phyloP scores from a whole-genome alignment of 2,888 invertebrate species.

The Lacanobia oleracea region DNA sequence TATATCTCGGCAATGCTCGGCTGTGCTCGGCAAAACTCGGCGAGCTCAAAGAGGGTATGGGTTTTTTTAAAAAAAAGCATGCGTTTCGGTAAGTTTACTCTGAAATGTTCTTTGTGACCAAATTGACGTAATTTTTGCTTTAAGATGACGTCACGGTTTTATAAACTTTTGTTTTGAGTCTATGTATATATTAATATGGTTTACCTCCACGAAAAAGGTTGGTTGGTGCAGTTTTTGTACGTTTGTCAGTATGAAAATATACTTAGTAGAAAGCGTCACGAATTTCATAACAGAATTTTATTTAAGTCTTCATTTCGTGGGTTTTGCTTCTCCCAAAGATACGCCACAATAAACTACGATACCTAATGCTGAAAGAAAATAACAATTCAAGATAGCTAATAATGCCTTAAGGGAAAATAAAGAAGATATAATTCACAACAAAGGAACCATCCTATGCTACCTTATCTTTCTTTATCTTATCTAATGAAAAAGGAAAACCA shows the following conservation, averaged over 20 bases:
- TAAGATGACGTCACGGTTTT: constrained; percentile 8
- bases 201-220: not conserved
- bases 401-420: constrained; percentile 52
- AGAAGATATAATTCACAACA: constrained; percentile 56
- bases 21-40: constrained; percentile 11
- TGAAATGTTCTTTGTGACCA: constrained; percentile 47
- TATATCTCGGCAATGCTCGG: constrained; percentile 20
- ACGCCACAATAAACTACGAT: constrained; percentile 22
- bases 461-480: constrained; percentile 61
- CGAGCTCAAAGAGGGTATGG: constrained; percentile 26
- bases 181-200: constrained; percentile 1
- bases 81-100: constrained; percentile 46
- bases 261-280: not conserved
- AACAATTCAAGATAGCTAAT: constrained; percentile 45
- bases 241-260: not conserved
- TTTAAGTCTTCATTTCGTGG: not conserved
- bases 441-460: constrained; percentile 50
- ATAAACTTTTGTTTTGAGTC: not conserved
- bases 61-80: constrained; percentile 31
- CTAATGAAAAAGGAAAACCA: constrained; percentile 67
- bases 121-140: constrained; percentile 37
- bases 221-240: not conserved
- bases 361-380: constrained; percentile 38
- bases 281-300: constrained; percentile 6
- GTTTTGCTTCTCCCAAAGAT: not conserved